Conservation (phyloP, 1,140 invertebrate genomes). For the Nilaparvata lugens region DNA sequence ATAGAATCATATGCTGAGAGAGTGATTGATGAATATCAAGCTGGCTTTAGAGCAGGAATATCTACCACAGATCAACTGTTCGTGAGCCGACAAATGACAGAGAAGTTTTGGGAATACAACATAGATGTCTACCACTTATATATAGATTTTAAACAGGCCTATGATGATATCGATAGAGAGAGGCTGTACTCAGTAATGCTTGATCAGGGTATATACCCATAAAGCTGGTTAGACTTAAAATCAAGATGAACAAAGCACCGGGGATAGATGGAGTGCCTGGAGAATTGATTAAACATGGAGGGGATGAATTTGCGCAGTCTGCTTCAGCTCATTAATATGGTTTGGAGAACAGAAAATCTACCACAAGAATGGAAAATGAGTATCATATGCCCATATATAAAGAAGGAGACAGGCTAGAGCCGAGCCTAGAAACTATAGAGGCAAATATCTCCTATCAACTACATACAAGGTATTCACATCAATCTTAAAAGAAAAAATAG, state of each 20-base stretch:
- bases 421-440: conserved; percentile 5
- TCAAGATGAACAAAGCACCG: neutral
- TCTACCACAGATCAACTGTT: conserved; percentile 12
- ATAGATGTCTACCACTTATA: conserved; percentile 11
- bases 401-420: neutral
- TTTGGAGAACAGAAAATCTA: conserved; percentile 6
- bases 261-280: neutral
- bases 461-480: conserved; percentile 1
- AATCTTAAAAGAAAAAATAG: neutral
- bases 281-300: conserved; percentile 6
- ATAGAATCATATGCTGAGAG: neutral
- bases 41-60: conserved; percentile 7
- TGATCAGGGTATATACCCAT: neutral
- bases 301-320: neutral
- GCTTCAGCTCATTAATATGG: neutral
- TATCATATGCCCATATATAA: conserved; percentile 7
- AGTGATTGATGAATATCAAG: conserved; percentile 12
- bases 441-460: neutral
- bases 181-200: conserved; percentile 7
- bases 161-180: conserved; percentile 7
- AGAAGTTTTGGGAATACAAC: conserved; percentile 10
- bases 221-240: conserved; percentile 11
- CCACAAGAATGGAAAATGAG: conserved; percentile 9
- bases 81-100: conserved; percentile 7
- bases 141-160: conserved; percentile 14